Evolutionary conservation across 2,888 invertebrate species (phyloP).

Genomic region (Psylliodes chrysocephalus): DNA sequence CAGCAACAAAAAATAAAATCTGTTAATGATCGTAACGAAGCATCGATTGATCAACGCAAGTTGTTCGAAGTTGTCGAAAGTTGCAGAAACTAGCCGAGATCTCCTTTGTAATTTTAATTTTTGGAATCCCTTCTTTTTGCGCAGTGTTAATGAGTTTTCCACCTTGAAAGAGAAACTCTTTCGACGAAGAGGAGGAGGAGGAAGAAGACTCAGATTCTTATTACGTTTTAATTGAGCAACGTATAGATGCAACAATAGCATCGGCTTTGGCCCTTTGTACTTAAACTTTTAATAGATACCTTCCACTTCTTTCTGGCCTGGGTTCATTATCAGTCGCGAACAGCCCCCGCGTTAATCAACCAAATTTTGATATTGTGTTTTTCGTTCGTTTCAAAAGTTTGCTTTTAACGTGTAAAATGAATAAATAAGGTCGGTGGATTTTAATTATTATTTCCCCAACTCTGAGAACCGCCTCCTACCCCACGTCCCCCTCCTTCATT

Average conservation of each 20-base stretch:
- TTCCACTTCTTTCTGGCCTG: slow-evolving; percentile 62
- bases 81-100: slow-evolving; percentile 31
- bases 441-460: slow-evolving; percentile 59
- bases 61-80: slow-evolving; percentile 20
- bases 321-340: slow-evolving; percentile 63
- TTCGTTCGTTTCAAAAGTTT: slow-evolving; percentile 53
- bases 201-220: slow-evolving; percentile 65
- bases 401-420: slow-evolving; percentile 60
- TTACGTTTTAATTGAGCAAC: slow-evolving; percentile 66
- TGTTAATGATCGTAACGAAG: too few species aligned
- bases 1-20: too few species aligned
- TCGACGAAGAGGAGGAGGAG: slow-evolving; percentile 47
- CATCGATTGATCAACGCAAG: neutral
- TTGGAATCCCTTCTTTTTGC: slow-evolving; percentile 59
- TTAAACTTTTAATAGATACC: slow-evolving; percentile 66
- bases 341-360: slow-evolving; percentile 61
- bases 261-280: slow-evolving; percentile 57
- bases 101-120: slow-evolving; percentile 58
- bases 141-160: slow-evolving; percentile 65
- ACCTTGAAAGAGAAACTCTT: slow-evolving; percentile 49
- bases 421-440: slow-evolving; percentile 59
- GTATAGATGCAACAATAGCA: slow-evolving; percentile 59
- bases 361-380: slow-evolving; percentile 59
- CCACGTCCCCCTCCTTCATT: slow-evolving; percentile 47
- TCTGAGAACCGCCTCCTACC: too few species aligned